phyloP scores from a whole-genome alignment of 1,140 invertebrate species.

The Drosophila hydei region DNA sequence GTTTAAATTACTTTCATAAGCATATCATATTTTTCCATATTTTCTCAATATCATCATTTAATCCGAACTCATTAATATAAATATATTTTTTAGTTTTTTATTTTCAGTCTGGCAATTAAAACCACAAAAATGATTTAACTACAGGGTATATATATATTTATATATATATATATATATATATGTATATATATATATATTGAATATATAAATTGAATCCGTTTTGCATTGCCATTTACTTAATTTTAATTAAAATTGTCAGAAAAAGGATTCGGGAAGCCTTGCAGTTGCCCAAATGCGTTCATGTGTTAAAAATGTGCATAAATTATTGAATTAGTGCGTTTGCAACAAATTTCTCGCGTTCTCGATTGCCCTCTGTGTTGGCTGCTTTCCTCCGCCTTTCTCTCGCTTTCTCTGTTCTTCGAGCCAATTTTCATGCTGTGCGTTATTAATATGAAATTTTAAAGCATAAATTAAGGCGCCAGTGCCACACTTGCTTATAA shows the following conservation, averaged over 20 bases:
- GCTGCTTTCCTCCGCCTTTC: not conserved
- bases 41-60: too few relatives aligned
- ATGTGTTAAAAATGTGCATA: conserved; percentile 72
- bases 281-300: conserved; percentile 45
- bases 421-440: conserved; percentile 54
- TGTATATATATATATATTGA: too few relatives aligned
- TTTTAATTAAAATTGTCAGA: conserved; percentile 58
- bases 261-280: conserved; percentile 53
- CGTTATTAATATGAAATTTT: conserved; percentile 60
- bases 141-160: not conserved
- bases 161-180: too few relatives aligned
- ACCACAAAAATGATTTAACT: not conserved
- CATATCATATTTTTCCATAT: too few relatives aligned
- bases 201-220: not conserved
- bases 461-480: conserved; percentile 67
- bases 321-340: conserved; percentile 75
- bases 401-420: conserved; percentile 6
- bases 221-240: conserved; percentile 13
- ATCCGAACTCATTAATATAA: too few relatives aligned
- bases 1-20: too few relatives aligned
- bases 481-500: conserved; percentile 58
- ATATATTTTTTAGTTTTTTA: too few relatives aligned
- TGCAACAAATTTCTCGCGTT: conserved; percentile 39
- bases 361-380: not conserved
- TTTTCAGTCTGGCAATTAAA: too few relatives aligned